Percentiles rank a stretch among this genome's conserved stretches.
phyloP scores from a whole-genome alignment of 2,113 vertebrate genomes.

The Danionella cerebrum region DNA sequence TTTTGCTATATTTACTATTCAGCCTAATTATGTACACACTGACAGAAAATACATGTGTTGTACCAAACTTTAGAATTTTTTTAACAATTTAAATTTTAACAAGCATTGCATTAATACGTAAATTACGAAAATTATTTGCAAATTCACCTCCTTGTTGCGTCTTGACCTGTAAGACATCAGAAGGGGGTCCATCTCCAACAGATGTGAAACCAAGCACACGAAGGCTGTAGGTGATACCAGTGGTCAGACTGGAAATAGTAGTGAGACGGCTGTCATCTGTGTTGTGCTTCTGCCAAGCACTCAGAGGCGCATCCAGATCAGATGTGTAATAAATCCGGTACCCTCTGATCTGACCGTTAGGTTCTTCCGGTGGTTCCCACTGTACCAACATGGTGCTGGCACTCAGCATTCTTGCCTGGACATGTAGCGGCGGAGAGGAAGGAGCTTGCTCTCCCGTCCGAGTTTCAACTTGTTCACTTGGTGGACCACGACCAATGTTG shows the following conservation, averaged over 20 bases:
- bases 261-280: constrained; percentile 81
- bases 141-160: constrained; percentile 87
- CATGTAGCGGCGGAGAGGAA: constrained; percentile 83
- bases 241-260: constrained; percentile 80
- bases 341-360: constrained; percentile 86
- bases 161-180: constrained; percentile 87
- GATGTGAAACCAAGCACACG: constrained; percentile 88
- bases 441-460: constrained; percentile 91
- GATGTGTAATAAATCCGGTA: constrained; percentile 87
- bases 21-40: no score
- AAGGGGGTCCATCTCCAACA: constrained; percentile 86
- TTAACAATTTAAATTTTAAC: neutral
- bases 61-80: neutral
- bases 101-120: no score
- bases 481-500: constrained; percentile 86
- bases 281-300: constrained; percentile 87
- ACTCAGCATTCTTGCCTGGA: constrained; percentile 88
- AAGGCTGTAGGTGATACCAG: constrained; percentile 85
- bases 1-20: no score
- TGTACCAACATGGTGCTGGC: constrained; percentile 91
- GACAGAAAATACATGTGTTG: neutral
- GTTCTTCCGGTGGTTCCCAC: constrained; percentile 91
- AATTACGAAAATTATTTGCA: no score
- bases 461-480: constrained; percentile 75
- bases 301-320: constrained; percentile 66